Evolutionary conservation across 2,797 vertebrate species (phyloP).

Genomic region (Carduelis carduelis): DNA sequence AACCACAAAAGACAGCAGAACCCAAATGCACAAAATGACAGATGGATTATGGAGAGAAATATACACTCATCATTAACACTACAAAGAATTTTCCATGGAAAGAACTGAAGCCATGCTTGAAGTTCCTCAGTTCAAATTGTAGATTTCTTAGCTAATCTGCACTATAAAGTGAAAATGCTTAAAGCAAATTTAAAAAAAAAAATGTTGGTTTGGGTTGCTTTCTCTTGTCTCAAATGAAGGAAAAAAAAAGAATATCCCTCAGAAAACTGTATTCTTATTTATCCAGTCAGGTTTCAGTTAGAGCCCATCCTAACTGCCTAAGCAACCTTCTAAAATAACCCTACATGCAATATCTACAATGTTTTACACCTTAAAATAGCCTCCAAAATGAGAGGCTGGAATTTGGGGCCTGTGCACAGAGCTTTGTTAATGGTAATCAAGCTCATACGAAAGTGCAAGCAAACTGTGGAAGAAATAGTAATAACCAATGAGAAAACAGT

Average conservation of each 20-base stretch:
- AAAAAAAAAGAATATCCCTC: not conserved
- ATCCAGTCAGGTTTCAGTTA: not conserved
- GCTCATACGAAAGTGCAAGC: rapidly evolving
- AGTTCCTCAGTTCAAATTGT: not conserved
- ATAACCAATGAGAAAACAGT: not conserved
- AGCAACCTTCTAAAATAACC: not conserved
- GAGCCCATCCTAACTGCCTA: not conserved
- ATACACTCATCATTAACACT: not conserved
- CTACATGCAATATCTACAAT: not conserved
- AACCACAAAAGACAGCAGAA: not conserved
- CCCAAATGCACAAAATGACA: not conserved
- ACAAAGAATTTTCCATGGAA: not conserved
- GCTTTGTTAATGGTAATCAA: not conserved
- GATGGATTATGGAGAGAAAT: not conserved
- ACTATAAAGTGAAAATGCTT: not conserved
- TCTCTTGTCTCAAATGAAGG: not conserved
- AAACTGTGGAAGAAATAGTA: not conserved
- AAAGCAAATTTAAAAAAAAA: not conserved
- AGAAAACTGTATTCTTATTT: not conserved
- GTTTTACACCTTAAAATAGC: not conserved
- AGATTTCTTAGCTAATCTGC: not conserved
- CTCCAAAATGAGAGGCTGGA: not conserved
- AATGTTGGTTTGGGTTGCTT: rapidly evolving
- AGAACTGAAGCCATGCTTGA: not conserved
- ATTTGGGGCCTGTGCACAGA: not conserved